phyloP scores from a whole-genome alignment of 2,888 invertebrate species.

The Rugalucina vietnamica region DNA sequence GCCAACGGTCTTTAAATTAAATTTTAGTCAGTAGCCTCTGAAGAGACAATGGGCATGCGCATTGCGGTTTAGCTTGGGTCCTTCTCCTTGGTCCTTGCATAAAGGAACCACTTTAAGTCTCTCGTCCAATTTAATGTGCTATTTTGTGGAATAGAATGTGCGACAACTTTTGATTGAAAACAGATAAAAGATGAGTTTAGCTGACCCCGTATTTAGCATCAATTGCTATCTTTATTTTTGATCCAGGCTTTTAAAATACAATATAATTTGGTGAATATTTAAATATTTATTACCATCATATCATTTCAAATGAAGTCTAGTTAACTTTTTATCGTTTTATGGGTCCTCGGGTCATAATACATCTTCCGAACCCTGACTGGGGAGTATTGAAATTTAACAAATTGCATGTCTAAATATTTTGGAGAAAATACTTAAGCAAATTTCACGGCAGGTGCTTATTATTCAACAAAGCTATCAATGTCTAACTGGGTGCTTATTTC shows the following conservation, averaged over 20 bases:
- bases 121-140: conserved; percentile 9
- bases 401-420: conserved; percentile 62
- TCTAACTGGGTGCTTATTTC: conserved; percentile 43
- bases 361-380: conserved; percentile 14
- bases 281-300: conserved; percentile 16
- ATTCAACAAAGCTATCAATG: conserved; percentile 43
- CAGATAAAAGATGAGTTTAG: conserved; percentile 9
- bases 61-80: no score
- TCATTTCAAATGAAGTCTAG: conserved; percentile 7
- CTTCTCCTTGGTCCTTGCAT: no score
- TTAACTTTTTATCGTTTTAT: conserved; percentile 12
- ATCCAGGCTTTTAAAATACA: conserved; percentile 12
- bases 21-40: no score
- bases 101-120: no score
- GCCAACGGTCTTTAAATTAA: no score
- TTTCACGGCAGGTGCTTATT: conserved; percentile 60
- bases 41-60: no score
- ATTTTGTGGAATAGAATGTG: not conserved
- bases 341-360: not conserved
- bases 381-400: conserved; percentile 41
- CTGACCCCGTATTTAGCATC: conserved; percentile 14
- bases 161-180: conserved; percentile 11
- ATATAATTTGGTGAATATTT: conserved; percentile 14
- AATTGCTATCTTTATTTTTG: conserved; percentile 10
- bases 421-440: conserved; percentile 58